Base-by-base conservation (phyloP, 2,888 invertebrate genomes). In the Pristionchus arcanus region DNA sequence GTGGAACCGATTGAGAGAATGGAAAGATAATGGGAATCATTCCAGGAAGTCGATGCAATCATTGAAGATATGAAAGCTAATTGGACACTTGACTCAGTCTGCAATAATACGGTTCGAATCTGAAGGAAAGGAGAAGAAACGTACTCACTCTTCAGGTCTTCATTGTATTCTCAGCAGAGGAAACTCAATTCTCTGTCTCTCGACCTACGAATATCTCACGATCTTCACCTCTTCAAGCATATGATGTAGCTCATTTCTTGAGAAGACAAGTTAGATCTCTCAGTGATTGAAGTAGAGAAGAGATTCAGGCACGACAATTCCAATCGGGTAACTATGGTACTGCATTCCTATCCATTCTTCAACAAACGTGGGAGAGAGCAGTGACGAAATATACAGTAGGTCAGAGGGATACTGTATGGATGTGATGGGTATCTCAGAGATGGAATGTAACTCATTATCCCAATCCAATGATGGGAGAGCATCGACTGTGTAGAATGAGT, bases 41-140 rank as follows among this genome's bases (percentile, higher is more conserved):
- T 84, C 37, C 25, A 84, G 86, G 86, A 66, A 66, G 86, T 86
- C 4, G 86, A 86, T 66, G 86, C 63, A 31, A 59, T 86, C 16
- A 59, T 86, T 63, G 86, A 86, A 66, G 66, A 86, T 15, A 86
- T 86, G 86, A 86, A 86, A 28, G 25, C 86, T 9, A 86, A 86
- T 86, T 86, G 86, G 86, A 86, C 86, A 86, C 63, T 86, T 15
- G 86, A 86, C 28, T 13, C 37, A n/a, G n/a, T 31, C 53, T 86
- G 86, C 42, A 37, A 86, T 66, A 86, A 86, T n/a, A 86, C 86
- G 59, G 55, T 68, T n/a, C 3, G 68, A 68, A 2, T n/a, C n/a
- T 31, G 28, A 28, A 28, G 31, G 68, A 16, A 68, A 15, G 7
- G n/a, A 31, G 21, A 63, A n/a, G 4, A 28, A 68, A 5, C n/a